Evolutionary conservation across 2,888 invertebrate genomes (phyloP), one percentile per base, ranked within the genome.

Genomic region (Troides oblongomaculatus): DNA sequence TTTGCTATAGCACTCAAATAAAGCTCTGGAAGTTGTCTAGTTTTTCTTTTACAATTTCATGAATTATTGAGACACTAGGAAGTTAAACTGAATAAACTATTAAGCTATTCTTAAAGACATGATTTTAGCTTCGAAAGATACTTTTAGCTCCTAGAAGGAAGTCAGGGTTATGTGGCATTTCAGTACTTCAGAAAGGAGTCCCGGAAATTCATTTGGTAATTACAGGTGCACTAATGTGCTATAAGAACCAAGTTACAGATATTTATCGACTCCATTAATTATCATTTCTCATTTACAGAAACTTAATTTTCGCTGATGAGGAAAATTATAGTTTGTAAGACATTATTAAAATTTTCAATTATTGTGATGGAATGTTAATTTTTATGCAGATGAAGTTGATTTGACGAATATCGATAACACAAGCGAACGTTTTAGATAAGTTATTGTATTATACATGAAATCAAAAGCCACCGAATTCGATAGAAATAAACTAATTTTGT

Each of bases 271-370:
- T 5, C n/a, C 18, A 53, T 53, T 53, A 53, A 46, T 53, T 53
- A 5, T n/a, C 53, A 18, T 12, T 53, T n/a, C 53, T n/a, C 4
- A 53, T 53, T 53, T n/a, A 6, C 18, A 53, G 39, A 50, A 50
- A 50, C 50, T 5, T 14, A 53, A 53, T 6, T 53, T 30, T 62
- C 46, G 25, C 57, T 23, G 43, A 57, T 18, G 25, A 18, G 39
- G 53, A 68, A 66, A 68, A 59, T 71, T 23, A 39, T 18, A 36
- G 58, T 43, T 46, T 30, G 10, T 43, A 65, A 30, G 73, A 75
- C 68, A 75, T 77, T 76, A 81, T 85, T 84, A 74, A 84, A 84
- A 83, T 77, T 80, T 85, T 85, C 84, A 86, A 85, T 86, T 82
- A 84, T 78, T 75, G 75, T 75, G 75, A 76, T 81, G 79, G 79